These are phyloP conservation scores for Buceros bicornis DNA, from an alignment of 2,797 vertebrate genomes.

Conservation along the genomic window DNA sequence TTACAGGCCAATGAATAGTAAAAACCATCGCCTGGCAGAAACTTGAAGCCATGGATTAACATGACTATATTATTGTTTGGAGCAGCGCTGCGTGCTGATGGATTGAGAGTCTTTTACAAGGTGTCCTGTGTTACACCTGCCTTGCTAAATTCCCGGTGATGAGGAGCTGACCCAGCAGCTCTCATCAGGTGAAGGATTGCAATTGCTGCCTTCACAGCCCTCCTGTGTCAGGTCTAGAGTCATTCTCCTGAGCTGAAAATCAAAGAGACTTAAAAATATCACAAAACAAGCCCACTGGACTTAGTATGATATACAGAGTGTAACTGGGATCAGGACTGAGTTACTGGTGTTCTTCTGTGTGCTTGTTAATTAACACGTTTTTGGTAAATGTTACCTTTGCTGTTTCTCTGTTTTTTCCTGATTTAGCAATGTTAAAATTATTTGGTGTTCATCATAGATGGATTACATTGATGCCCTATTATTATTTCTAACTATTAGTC, in stretches of 20 bases:
- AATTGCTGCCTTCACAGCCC: not conserved
- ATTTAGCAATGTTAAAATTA: not conserved
- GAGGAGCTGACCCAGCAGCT: not conserved
- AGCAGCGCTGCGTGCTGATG: not conserved
- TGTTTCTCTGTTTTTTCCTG: not conserved
- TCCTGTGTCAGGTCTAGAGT: not conserved
- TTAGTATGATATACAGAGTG: not conserved
- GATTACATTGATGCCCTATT: not conserved
- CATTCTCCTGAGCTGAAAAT: not conserved
- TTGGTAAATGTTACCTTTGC: not conserved
- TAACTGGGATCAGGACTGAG: not conserved
- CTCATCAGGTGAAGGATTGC: not conserved
- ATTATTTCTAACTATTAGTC: not conserved
- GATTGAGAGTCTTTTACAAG: not conserved
- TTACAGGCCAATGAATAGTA: not conserved
- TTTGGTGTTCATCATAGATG: not conserved
- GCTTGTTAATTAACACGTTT: not conserved
- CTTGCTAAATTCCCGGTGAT: not conserved
- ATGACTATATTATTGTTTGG: not conserved
- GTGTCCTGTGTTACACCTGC: not conserved
- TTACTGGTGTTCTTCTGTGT: not conserved
- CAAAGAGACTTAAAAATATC: not conserved
- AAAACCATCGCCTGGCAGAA: not conserved
- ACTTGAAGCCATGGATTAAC: not conserved
- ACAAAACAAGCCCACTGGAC: not conserved